These are phyloP conservation scores for Drosophila albomicans DNA, from an alignment of 1,140 invertebrate genomes.

Conservation along the genomic window DNA sequence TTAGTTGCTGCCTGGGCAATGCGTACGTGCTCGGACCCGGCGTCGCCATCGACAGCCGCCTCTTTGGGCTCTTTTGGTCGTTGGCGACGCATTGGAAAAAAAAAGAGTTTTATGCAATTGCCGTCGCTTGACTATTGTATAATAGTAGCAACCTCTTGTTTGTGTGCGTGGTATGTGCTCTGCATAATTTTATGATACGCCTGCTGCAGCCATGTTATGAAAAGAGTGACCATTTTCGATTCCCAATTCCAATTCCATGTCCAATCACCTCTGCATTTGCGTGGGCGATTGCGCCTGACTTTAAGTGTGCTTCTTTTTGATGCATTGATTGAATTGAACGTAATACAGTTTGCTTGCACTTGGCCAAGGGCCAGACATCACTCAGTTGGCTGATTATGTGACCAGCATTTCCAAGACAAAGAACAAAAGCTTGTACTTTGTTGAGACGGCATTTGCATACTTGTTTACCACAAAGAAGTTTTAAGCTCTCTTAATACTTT, in stretches of 20 bases:
- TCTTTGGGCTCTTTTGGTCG: conserved; percentile 51
- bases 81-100: conserved; percentile 57
- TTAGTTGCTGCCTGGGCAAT: conserved; percentile 62
- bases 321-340: conserved; percentile 80
- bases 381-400: conserved; percentile 68
- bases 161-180: conserved; percentile 76
- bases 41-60: conserved; percentile 57
- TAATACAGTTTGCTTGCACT: conserved; percentile 52
- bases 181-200: conserved; percentile 80
- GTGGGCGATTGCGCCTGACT: conserved; percentile 54
- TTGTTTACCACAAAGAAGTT: background rate
- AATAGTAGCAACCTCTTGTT: conserved; percentile 53
- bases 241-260: conserved; percentile 51
- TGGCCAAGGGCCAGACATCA: conserved; percentile 68
- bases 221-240: conserved; percentile 60
- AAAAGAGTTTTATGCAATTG: conserved; percentile 82
- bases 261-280: conserved; percentile 49
- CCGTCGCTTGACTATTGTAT: conserved; percentile 66
- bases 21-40: conserved; percentile 79
- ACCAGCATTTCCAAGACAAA: conserved; percentile 48
- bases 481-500: too few species aligned
- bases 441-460: background rate
- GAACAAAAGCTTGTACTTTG: conserved; percentile 7
- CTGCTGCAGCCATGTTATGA: conserved; percentile 44
- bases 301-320: conserved; percentile 46